Conservation (phyloP, 2,113 vertebrate species). For the Poeciliopsis occidentalis region DNA sequence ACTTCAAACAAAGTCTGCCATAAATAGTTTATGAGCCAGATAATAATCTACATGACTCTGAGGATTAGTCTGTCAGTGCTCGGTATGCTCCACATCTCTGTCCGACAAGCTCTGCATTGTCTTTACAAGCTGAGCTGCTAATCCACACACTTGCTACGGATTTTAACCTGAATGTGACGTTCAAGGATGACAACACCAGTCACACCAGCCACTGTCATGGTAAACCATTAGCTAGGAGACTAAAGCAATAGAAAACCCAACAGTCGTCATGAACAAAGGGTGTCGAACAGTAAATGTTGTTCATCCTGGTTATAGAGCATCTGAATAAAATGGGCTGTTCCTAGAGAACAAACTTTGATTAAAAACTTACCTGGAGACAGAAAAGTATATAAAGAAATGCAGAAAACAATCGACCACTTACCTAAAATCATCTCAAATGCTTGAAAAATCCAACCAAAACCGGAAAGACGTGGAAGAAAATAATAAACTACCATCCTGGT, state of each 20-base stretch:
- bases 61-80: conserved; percentile 11
- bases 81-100: conserved; percentile 2
- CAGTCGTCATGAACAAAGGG: too few species aligned
- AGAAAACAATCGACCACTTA: too few species aligned
- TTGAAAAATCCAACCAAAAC: too few species aligned
- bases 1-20: conserved; percentile 19
- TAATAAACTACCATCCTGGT: too few species aligned
- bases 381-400: too few species aligned
- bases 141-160: neutral
- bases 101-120: neutral
- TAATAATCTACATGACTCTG: conserved; percentile 26
- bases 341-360: too few species aligned
- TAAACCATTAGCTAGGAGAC: neutral
- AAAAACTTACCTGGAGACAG: too few species aligned
- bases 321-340: too few species aligned
- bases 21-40: conserved; percentile 31
- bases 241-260: neutral
- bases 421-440: too few species aligned
- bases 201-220: neutral
- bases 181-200: neutral
- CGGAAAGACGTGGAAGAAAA: too few species aligned
- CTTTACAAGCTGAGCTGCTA: conserved; percentile 10
- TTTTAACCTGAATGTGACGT: neutral
- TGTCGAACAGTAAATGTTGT: too few species aligned
- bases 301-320: too few species aligned